A percentile compares a stretch with the other conserved stretches of the same genome.
Conservation (phyloP, 1,140 invertebrate genomes). For the Drosophila insularis region DNA sequence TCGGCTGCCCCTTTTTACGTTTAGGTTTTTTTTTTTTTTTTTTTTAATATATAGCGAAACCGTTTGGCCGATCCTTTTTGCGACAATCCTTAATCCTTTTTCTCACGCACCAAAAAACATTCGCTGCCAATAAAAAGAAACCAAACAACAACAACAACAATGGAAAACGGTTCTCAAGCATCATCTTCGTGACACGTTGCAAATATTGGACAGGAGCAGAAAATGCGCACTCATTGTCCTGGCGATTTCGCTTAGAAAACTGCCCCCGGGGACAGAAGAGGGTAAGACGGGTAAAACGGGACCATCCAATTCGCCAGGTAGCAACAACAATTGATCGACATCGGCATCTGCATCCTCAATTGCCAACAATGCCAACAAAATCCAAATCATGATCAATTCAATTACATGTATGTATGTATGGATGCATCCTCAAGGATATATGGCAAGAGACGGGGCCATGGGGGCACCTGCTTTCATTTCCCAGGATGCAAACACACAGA, state of each 20-base stretch:
- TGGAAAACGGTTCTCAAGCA: conserved; percentile 62
- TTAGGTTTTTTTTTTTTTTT: conserved; percentile 14
- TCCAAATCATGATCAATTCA: conserved; percentile 80
- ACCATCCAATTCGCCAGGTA: conserved; percentile 47
- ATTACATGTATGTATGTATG: conserved; percentile 59
- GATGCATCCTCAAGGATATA: conserved; percentile 24
- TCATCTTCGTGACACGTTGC: conserved; percentile 71
- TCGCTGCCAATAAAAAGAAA: conserved; percentile 63
- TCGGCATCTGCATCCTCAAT: conserved; percentile 45
- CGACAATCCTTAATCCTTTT: conserved; percentile 75
- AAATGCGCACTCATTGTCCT: conserved; percentile 77
- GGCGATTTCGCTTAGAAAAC: conserved; percentile 61
- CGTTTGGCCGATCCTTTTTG: conserved; percentile 31
- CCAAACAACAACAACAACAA: not conserved
- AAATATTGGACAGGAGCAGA: conserved; percentile 58
- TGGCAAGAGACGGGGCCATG: conserved; percentile 6
- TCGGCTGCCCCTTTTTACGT: not conserved
- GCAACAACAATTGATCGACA: conserved; percentile 34
- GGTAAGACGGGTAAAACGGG: not conserved
- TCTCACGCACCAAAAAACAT: conserved; percentile 78
- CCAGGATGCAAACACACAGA: conserved; percentile 53
- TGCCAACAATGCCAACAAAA: conserved; percentile 52
- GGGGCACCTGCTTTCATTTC: conserved; percentile 69
- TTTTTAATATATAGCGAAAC: not conserved
- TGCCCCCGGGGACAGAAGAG: conserved; percentile 16